phyloP scores from a whole-genome alignment of 1,140 invertebrate species.

The Rhagoletis zephyria region DNA sequence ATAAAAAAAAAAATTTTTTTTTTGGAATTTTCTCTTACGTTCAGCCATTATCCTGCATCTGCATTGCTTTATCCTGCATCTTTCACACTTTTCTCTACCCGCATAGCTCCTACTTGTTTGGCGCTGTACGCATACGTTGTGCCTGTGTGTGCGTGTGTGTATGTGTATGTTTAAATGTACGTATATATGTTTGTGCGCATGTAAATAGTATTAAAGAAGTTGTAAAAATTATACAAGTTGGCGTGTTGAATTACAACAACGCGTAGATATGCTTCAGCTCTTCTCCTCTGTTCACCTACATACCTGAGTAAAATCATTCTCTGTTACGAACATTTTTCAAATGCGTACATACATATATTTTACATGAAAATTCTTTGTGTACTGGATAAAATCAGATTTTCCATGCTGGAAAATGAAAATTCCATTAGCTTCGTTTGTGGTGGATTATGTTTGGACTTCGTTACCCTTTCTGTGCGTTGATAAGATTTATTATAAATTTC shows the following conservation, averaged over 20 bases:
- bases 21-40: neutral
- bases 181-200: no score
- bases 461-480: neutral
- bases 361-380: neutral
- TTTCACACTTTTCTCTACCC: no score
- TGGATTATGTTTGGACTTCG: neutral
- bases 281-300: neutral
- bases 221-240: neutral
- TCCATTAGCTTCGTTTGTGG: conserved; percentile 19
- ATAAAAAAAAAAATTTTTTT: neutral
- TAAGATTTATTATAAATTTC: neutral
- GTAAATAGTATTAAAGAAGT: no score
- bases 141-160: no score
- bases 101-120: no score
- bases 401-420: conserved; percentile 15
- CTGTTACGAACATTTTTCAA: neutral
- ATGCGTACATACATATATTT: neutral
- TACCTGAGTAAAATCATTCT: neutral
- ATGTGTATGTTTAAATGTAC: no score
- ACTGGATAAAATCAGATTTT: neutral
- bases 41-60: neutral
- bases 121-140: no score
- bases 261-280: neutral
- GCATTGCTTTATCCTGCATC: neutral
- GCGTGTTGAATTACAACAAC: neutral